Evolutionary conservation across 1,140 invertebrate genomes (phyloP), one percentile per base, ranked within the genome.

Genomic region (Calycopis cecrops): DNA sequence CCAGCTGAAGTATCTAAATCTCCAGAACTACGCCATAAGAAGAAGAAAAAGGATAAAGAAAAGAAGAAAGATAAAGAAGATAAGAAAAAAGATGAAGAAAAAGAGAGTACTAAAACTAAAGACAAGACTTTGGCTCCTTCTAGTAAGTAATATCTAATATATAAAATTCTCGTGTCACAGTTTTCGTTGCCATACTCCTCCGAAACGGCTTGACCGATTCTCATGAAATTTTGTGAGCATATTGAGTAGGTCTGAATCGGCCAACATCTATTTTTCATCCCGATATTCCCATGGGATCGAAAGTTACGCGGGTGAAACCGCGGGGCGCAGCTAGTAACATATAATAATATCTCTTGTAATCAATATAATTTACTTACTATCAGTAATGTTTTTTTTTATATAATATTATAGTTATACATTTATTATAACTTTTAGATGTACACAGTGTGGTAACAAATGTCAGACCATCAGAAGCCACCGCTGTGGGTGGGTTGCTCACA

Each of bases 401-500:
- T 12, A 55, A 54, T n/a, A 21, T 7, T 51, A 1, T 37, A 52
- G n/a, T 17, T 14, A 21, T 53, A 10, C 44, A 40, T 28, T 9
- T 53, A 17, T 7, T 50, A 58, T 40, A 8, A 57, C 59, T 60
- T 59, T 35, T 67, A 88, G 87, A 88, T 77, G 82, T 87, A 6
- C 87, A 88, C 62, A 87, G 83, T 62, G 85, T 88, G 4, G 81
- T 87, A 0, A 85, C 81, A 8, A 85, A 83, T 59, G 88, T 90
- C 8, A 88, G 91, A 4, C 92, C 92, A 14, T 91, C 91, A 0
- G 92, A 93, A 69, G 89, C 90, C 1, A 91, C 91, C 0, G 91
- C 92, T n/a, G 90, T 93, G 34, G 92, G 92, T 35, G 92, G 92
- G 12, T 82, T 93, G 53, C 81, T 90, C 1, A 90, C 92, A 11